Evolutionary conservation across 2,797 vertebrate species (phyloP).

Genomic region (Anabacerthia variegaticeps): DNA sequence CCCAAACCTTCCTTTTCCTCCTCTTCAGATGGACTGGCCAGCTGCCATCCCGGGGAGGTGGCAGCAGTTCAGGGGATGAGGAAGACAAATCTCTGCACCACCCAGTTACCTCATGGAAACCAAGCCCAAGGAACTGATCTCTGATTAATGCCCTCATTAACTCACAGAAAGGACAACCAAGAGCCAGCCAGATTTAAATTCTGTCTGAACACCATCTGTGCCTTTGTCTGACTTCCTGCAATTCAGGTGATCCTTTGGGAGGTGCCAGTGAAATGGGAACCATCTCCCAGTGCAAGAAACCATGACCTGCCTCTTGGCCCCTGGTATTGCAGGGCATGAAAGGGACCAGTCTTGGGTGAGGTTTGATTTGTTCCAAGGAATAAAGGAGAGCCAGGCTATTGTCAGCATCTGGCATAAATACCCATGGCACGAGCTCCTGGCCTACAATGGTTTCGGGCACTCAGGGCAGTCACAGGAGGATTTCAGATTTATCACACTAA

Average conservation of each 20-base stretch:
- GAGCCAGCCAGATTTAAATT: not conserved
- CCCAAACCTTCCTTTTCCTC: not conserved
- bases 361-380: not conserved
- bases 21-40: not conserved
- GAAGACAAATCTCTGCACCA: not conserved
- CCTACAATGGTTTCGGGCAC: not conserved
- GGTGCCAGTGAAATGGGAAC: not conserved
- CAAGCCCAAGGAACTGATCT: not conserved
- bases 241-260: not conserved
- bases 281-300: not conserved
- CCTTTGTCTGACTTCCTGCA: not conserved
- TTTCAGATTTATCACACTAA: not conserved
- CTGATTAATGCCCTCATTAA: slow-evolving; percentile 16
- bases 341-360: not conserved
- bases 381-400: not conserved
- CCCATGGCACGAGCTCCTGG: not conserved
- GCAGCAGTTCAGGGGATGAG: not conserved
- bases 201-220: not conserved
- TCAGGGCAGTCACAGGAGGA: not conserved
- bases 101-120: not conserved
- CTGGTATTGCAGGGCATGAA: not conserved
- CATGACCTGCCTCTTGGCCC: rapidly evolving
- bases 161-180: not conserved
- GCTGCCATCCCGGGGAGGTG: not conserved
- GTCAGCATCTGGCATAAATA: not conserved